A percentile compares a stretch with the other conserved stretches of the same genome.
These are phyloP conservation scores for Amiota mariae DNA, from an alignment of 2,888 invertebrate genomes.

Conservation along the genomic window DNA sequence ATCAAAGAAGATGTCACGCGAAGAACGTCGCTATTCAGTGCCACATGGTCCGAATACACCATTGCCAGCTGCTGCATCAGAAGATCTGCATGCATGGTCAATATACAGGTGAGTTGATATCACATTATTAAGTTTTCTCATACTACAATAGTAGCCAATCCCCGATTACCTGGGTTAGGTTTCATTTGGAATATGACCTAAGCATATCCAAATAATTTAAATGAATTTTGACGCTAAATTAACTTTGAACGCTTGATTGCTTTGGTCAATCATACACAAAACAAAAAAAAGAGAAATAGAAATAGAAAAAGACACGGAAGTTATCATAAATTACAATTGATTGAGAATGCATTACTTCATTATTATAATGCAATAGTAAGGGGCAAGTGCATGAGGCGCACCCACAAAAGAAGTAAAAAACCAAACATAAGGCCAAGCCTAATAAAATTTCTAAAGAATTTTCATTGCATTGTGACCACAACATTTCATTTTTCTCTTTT, in stretches of 20 bases:
- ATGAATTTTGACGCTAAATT: slow-evolving; percentile 27
- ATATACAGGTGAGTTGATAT: slow-evolving; percentile 84
- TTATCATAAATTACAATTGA: slow-evolving; percentile 46
- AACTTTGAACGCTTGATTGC: slow-evolving; percentile 48
- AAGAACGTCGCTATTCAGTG: slow-evolving; percentile 90
- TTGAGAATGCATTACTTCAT: background rate
- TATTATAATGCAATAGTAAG: slow-evolving; percentile 5
- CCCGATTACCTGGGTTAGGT: background rate
- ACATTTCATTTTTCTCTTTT: slow-evolving; percentile 40
- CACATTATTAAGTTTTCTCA: too few species aligned
- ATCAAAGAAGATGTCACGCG: slow-evolving; percentile 74
- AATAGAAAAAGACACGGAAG: slow-evolving; percentile 42
- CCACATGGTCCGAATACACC: slow-evolving; percentile 85
- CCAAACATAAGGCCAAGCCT: background rate
- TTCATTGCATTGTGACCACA: slow-evolving; percentile 55
- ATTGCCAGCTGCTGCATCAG: slow-evolving; percentile 85
- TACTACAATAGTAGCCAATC: background rate
- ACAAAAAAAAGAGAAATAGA: too few species aligned
- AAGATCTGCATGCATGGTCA: slow-evolving; percentile 96
- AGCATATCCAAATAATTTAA: slow-evolving; percentile 12
- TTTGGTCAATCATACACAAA: background rate
- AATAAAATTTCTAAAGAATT: slow-evolving; percentile 45
- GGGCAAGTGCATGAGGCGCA: slow-evolving; percentile 3
- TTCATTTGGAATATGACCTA: background rate
- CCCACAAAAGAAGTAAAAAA: slow-evolving; percentile 6